Conservation (phyloP, 2,888 invertebrate genomes). For the Drosophila pseudotakahashii region DNA sequence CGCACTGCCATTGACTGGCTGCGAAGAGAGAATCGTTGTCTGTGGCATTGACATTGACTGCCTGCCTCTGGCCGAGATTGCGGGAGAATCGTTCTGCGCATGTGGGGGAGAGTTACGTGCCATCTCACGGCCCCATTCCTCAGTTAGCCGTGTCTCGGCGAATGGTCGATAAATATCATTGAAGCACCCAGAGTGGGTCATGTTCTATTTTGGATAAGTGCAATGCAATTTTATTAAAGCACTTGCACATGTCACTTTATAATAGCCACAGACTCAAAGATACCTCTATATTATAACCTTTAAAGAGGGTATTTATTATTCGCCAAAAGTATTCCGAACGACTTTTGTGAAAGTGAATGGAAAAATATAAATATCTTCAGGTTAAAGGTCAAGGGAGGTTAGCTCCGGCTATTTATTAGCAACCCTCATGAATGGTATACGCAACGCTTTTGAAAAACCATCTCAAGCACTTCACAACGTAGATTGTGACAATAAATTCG, state of each 20-base stretch:
- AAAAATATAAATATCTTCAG: conserved; percentile 3
- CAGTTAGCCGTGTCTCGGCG: conserved; percentile 9
- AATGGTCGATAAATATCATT: conserved; percentile 17
- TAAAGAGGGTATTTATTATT: not conserved
- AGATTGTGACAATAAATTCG: conserved; percentile 25
- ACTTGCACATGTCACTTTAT: no score
- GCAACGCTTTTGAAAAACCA: not conserved
- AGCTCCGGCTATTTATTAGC: conserved; percentile 8
- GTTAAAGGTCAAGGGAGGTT: conserved; percentile 33
- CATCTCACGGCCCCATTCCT: conserved; percentile 21
- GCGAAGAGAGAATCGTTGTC: not conserved
- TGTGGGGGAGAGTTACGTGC: conserved; percentile 36
- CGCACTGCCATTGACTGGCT: conserved; percentile 25
- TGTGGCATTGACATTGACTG: conserved; percentile 40
- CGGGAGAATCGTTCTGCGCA: conserved; percentile 29
- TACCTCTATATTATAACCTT: not conserved
- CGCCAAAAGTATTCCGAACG: not conserved
- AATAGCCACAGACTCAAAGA: no score
- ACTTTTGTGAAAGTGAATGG: conserved; percentile 8
- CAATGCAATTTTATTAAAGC: conserved; percentile 16
- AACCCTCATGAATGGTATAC: conserved; percentile 19
- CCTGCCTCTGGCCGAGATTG: conserved; percentile 28
- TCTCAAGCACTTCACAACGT: conserved; percentile 2
- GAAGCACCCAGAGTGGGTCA: conserved; percentile 21
- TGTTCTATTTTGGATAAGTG: conserved; percentile 21